Evolutionary conservation across 1,140 invertebrate species (phyloP), one percentile per base, ranked within the genome.

Genomic region (Drosophila littoralis): DNA sequence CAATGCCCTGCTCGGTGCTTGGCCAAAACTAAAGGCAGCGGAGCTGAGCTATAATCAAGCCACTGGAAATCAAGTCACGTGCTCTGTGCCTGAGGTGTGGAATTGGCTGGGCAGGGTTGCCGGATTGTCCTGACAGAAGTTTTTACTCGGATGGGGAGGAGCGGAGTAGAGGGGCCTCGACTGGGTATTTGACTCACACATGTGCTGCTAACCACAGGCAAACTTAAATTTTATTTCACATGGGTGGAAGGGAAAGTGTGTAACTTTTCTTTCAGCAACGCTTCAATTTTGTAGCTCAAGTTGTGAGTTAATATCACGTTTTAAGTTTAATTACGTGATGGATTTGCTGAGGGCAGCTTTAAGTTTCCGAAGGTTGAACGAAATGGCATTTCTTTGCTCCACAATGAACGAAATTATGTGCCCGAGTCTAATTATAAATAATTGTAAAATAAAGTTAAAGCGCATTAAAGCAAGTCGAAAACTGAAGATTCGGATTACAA

Each of bases 11-110:
- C 48, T 69, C 48, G 46, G 46, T 38, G 55, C 48, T 60, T 68
- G 58, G 28, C 40, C 59, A 48, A 75, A 70, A 57, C 55, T 38
- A 32, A 51, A 28, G 55, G 66, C 51, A 73, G 33, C 38, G 50
- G 77, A 69, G 63, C 65, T 58, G 55, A 43, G 59, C 61, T 55
- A 85, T 85, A 85, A 85, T 88, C 71, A 86, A 82, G 79, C 71
- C 71, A 75, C 75, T 81, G 75, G 69, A 85, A 86, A 88, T 88
- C 82, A 86, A 86, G 82, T 86, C 82, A 86, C 82, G 82, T 86
- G 66, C 66, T 71, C 42, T 75, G 38, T 28, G 65, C 28, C 73
- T 59, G 81, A 85, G 82, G 82, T 86, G 82, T 78, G 79, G 79
- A 79, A 79, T 79, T 77, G 79, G 64, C 45, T 78, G 64, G 81